Evolutionary conservation across 2,113 vertebrate species (phyloP).

Genomic region (Phodopus roborovskii): DNA sequence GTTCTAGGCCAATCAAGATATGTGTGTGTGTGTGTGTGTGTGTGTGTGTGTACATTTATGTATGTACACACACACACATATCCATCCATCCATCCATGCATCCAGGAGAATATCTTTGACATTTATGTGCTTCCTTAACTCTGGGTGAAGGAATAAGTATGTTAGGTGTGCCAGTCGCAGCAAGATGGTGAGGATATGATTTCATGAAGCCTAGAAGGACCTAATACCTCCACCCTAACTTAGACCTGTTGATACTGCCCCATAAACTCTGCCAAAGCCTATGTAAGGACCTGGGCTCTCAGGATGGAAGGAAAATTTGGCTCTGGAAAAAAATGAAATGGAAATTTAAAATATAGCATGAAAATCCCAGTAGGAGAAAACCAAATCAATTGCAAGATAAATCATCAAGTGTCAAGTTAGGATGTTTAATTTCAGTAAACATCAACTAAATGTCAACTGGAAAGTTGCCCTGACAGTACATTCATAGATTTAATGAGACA

Average conservation of each 20-base stretch:
- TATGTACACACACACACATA: not conserved
- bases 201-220: not conserved
- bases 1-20: too few species aligned
- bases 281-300: not conserved
- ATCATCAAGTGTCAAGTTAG: slow-evolving; percentile 16
- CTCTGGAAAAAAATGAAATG: not conserved
- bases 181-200: not conserved
- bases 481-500: not conserved
- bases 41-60: too few species aligned
- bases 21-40: too few species aligned
- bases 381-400: not conserved
- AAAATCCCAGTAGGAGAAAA: not conserved
- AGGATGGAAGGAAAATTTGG: not conserved
- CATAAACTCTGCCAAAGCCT: not conserved
- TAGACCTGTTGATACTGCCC: not conserved
- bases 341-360: not conserved
- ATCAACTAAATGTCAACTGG: not conserved
- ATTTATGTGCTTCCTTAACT: not conserved
- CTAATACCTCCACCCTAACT: not conserved
- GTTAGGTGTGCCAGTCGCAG: not conserved
- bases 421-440: not conserved
- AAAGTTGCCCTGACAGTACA: not conserved
- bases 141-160: not conserved
- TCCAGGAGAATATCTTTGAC: not conserved
- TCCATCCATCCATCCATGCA: too few species aligned